Conservation (phyloP, 2,113 vertebrate species). For the Protomyctophum bolini region DNA sequence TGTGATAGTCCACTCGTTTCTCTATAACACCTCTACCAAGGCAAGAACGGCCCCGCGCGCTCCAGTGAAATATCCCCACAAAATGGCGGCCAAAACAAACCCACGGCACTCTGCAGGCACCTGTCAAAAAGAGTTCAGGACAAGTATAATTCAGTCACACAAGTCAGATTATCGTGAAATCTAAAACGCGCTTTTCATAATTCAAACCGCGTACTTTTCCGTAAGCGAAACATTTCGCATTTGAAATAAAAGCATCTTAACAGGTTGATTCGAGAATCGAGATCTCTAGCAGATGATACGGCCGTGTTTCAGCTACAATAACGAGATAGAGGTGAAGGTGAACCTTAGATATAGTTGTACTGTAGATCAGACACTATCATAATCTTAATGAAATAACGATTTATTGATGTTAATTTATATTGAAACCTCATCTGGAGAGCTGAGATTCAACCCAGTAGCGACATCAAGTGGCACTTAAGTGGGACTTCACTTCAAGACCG, state of each 20-base stretch:
- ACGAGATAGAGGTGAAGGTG: too few relatives aligned
- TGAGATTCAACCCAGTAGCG: too few relatives aligned
- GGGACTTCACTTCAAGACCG: too few relatives aligned
- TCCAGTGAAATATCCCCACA: conserved; percentile 71
- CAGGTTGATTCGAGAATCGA: not conserved
- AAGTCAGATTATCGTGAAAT: not conserved
- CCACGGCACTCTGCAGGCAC: conserved; percentile 11
- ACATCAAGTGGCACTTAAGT: too few relatives aligned
- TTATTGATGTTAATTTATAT: too few relatives aligned
- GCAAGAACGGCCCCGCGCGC: conserved; percentile 63
- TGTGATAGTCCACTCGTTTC: too few relatives aligned
- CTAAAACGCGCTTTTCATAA: not conserved
- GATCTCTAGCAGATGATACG: not conserved
- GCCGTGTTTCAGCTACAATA: too few relatives aligned
- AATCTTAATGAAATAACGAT: too few relatives aligned
- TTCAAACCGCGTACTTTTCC: not conserved
- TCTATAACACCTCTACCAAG: not conserved
- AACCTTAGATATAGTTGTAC: too few relatives aligned
- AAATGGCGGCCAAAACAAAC: conserved; percentile 84
- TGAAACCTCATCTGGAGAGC: too few relatives aligned
- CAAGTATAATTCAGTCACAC: not conserved
- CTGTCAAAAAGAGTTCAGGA: not conserved
- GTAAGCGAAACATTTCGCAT: not conserved
- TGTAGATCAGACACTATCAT: too few relatives aligned
- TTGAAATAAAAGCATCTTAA: not conserved